Base-by-base conservation (phyloP, 2,113 vertebrate species). In the Hemiprocne comata region DNA sequence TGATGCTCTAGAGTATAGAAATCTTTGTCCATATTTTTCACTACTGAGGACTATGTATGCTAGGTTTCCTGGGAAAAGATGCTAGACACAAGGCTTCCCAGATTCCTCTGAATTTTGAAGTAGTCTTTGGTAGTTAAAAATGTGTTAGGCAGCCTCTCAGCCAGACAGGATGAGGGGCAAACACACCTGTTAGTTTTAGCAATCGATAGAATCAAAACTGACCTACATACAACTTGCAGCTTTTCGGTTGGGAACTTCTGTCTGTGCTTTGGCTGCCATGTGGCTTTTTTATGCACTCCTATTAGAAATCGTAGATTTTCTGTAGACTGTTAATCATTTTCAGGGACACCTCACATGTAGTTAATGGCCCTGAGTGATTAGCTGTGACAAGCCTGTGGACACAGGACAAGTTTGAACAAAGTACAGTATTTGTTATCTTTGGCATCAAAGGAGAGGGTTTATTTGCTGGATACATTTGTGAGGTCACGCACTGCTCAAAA, bases 401-500 rank as follows among this genome's bases (percentile, higher is more conserved):
- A 13, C 3, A 44, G 89, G 34, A 80, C 11, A 86, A 71, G n/a
- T 69, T 84, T 91, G 74, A 94, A 50, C 12, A 34, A 85, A 94
- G 46, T 36, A 11, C 38, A 62, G 4, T 55, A 6, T 72, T 64
- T 34, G 19, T 81, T 87, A 70, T 78, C 42, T 89, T 92, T 89
- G 48, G 44, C 50, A 71, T 66, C 38, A 24, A 80, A 76, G 26
- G 28, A 66, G n/a, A 20, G 29, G 29, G 21, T 61, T 79, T 94
- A 46, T 86, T 92, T 77, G 46, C 34, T 40, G 51, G 33, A 75
- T 93, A 46, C 1, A 36, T 54, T 81, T 89, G 80, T 95, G 93
- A 96, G 79, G 62, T 97, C 74, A 89, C 44, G 50, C 65, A 69
- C 7, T 70, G 50, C 88, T 97, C 83, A 95, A 97, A 97, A 96